A percentile compares a stretch with the other conserved stretches of the same genome.
These are phyloP conservation scores for Alviniconcha marisindica DNA, from an alignment of 1,140 invertebrate genomes.

Conservation along the genomic window DNA sequence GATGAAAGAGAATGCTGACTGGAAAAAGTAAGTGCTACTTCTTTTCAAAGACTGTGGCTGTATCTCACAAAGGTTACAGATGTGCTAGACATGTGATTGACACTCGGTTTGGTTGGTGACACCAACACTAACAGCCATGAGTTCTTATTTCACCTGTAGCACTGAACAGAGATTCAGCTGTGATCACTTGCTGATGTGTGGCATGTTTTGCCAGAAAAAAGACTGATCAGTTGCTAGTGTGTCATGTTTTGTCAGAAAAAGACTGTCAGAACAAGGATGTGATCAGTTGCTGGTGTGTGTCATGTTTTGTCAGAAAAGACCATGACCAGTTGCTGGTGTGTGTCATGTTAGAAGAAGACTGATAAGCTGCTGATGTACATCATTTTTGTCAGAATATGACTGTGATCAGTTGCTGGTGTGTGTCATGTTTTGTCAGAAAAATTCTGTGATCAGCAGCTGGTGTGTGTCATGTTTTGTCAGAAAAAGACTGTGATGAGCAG, in stretches of 20 bases:
- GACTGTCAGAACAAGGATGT: neutral
- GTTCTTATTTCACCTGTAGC: no score
- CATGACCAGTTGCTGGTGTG: slow-evolving; percentile 54
- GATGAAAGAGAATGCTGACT: no score
- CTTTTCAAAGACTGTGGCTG: no score
- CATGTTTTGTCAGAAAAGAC: slow-evolving; percentile 63
- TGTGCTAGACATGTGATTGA: no score
- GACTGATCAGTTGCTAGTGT: neutral
- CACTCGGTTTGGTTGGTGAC: no score
- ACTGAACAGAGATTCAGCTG: no score
- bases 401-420: slow-evolving; percentile 59
- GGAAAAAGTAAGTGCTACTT: no score
- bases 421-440: neutral
- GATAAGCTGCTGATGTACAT: slow-evolving; percentile 52
- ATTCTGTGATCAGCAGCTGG: neutral
- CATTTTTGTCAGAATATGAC: slow-evolving; percentile 64
- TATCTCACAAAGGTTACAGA: no score
- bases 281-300: neutral
- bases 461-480: neutral
- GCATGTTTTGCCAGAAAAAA: neutral
- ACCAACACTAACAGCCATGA: no score
- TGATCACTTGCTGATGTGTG: slow-evolving; percentile 55
- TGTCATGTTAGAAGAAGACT: neutral
- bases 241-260: neutral
- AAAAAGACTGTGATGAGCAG: neutral